Conservation (phyloP, 2,888 invertebrate genomes). For the Listrodromus nycthemerus region DNA sequence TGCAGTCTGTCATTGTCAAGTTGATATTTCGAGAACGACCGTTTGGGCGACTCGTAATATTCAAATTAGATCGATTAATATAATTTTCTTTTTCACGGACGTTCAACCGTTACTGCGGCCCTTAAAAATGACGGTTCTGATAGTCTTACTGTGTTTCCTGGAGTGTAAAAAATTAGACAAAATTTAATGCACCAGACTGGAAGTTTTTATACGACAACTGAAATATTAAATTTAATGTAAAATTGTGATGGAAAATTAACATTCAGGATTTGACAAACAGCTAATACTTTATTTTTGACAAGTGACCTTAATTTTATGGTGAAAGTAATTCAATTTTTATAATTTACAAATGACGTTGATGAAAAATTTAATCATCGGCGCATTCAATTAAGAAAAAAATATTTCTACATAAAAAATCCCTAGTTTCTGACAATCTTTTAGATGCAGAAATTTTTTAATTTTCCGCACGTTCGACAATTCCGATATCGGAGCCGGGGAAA, state of each 20-base stretch:
- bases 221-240: too few relatives aligned
- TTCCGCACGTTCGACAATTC: background rate
- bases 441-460: background rate
- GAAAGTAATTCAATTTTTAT: background rate
- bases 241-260: too few relatives aligned
- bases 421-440: background rate
- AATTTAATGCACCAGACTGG: too few relatives aligned
- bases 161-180: too few relatives aligned
- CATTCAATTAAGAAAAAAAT: too few relatives aligned
- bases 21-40: background rate
- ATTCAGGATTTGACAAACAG: too few relatives aligned
- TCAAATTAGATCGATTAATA: background rate
- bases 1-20: background rate
- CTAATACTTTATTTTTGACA: too few relatives aligned
- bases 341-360: background rate
- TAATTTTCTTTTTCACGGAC: background rate
- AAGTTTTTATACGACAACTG: too few relatives aligned
- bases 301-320: background rate
- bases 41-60: background rate
- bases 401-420: too few relatives aligned
- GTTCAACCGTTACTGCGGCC: background rate
- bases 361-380: too few relatives aligned
- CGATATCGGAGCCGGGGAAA: constrained; percentile 28
- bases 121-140: background rate
- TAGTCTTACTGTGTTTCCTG: background rate